Base-by-base conservation (phyloP, 2,113 vertebrate species). In the Scomber scombrus region DNA sequence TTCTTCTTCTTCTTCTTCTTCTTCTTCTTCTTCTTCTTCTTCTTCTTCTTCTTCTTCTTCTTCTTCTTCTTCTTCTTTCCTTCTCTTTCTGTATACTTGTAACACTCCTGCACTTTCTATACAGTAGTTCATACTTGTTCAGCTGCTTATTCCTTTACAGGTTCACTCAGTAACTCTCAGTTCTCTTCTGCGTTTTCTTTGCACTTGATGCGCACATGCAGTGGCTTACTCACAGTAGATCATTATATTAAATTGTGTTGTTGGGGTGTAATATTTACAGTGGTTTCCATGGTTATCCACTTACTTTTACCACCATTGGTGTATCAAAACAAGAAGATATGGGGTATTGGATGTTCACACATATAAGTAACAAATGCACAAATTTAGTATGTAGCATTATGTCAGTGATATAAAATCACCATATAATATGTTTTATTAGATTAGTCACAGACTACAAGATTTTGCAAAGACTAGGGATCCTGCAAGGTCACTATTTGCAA, bases 281-380 rank as follows among this genome's bases (percentile, higher is more conserved):
- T 31, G 12, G 61, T 61, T 68, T 43, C 51, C 26, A 77, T 15
- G 47, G 2, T 21, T 49, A 10, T 52, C 11, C 2, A 10, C n/a
- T 49, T 0, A 0, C 21, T 66, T 66, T 54, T 45, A 55, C 11
- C 26, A 54, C 47, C 31, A 51, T 57, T 50, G 57, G 18, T n/a
- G 69, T 8, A 14, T 16, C 56, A 63, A 75, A 80, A 61, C 11
- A 70, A 40, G 71, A 19, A 43, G 6, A 51, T 5, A 71, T 12
- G 19, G 26, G 21, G 23, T 55, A 67, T 54, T 31, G 19, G 31
- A 69, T 57, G n/a, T 51, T 31, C 2, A 29, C 5, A 23, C 51
- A 63, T 45, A 40, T 47, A n/a, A 14, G 21, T 55, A 12, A 65
- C 21, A 66, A 23, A 31, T 47, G 12, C 3, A 26, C 19, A 23